Percentiles rank a stretch among this genome's conserved stretches.
phyloP scores from a whole-genome alignment of 2,113 vertebrate species.

The Calidris pygmaea region DNA sequence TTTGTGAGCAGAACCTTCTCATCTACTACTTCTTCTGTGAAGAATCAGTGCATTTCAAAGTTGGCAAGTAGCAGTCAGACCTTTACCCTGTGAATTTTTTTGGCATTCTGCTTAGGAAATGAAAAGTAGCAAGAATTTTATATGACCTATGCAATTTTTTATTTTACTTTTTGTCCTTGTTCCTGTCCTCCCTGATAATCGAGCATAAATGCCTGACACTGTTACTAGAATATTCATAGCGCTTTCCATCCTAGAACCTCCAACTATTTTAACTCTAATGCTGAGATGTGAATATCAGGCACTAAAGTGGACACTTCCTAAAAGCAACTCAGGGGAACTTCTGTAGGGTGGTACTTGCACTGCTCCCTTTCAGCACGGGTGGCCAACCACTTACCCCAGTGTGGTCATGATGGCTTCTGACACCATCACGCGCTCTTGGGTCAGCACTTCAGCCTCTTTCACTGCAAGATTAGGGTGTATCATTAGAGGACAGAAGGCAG shows the following conservation, averaged over 20 bases:
- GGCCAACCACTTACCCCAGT: constrained; percentile 36
- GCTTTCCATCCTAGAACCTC: neutral
- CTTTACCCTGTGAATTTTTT: neutral
- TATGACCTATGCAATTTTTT: neutral
- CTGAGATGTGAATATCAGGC: too few relatives aligned
- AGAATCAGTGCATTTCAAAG: neutral
- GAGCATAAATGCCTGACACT: neutral
- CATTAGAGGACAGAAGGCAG: neutral
- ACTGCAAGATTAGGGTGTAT: constrained; percentile 51
- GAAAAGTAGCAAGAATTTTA: neutral
- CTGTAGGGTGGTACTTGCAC: neutral
- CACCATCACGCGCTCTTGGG: constrained; percentile 68
- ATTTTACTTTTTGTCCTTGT: neutral
- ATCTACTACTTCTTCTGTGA: neutral
- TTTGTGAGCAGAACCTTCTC: neutral
- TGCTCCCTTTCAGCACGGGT: neutral
- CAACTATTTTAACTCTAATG: neutral
- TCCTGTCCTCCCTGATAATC: neutral
- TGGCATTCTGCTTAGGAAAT: neutral
- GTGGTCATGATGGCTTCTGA: constrained; percentile 71
- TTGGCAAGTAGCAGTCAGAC: neutral
- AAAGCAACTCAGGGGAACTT: neutral
- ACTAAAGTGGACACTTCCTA: neutral
- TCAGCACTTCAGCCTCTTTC: constrained; percentile 68
- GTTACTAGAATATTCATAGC: neutral